Evolutionary conservation across 2,797 vertebrate genomes (phyloP), one percentile per base, ranked within the genome.

Genomic region (Catamblyrhynchus diadema): DNA sequence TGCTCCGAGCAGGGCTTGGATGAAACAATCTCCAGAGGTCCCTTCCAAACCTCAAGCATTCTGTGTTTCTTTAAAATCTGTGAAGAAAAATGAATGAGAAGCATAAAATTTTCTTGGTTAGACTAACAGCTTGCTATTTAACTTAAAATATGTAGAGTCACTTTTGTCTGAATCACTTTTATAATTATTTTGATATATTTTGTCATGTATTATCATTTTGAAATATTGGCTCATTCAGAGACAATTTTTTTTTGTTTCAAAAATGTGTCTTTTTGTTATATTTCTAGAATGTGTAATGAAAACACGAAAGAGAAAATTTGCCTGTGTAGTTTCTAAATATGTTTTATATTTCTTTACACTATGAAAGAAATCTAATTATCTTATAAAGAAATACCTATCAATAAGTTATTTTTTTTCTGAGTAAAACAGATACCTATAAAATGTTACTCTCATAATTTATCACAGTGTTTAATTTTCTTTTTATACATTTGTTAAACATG

Each of bases 161-260:
- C 86, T 96, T 94, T 91, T 91, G 69, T 94, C 45, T 93, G 86
- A 95, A 83, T 93, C 78, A 85, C 61, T 94, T 95, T 95, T 94
- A 92, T 87, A 97, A 94, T 94, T 95, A 90, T 97, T 94, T 94
- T 95, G 85, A 95, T 95, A 48, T 95, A 94, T 95, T 97, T 95
- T 97, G 92, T 97, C 94, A 93, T 86, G 77, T 81, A 91, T 94
- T 96, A 92, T 96, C 13, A 85, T 93, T 96, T 87, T 91, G 79
- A 95, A 92, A 91, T 86, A 95, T 70, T 93, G 86, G 81, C 92
- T 94, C 54, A 35, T 95, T 95, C 88, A 89, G 61, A 91, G 25
- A 74, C 30, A 19, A 5, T 50, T 13, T 77, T 94, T 80, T 75
- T 90, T 70, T 86, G 32, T 61, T 96, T 92, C 17, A 90, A 84